Base-by-base conservation (phyloP, 2,888 invertebrate genomes). In the Electrophaes corylata region DNA sequence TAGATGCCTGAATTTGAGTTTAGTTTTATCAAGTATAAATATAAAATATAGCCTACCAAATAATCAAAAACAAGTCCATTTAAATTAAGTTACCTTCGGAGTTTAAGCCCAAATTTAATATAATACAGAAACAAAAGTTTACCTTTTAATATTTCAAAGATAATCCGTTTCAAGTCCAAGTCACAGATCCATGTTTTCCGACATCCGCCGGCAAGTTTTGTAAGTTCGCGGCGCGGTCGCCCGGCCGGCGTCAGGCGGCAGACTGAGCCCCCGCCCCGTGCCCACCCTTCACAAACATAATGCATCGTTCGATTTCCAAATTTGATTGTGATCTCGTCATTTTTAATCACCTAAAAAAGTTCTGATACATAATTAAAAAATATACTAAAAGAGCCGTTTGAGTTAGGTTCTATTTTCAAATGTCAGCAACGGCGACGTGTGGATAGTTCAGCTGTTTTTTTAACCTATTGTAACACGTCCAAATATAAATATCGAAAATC, bases 171-270 rank as follows among this genome's bases (percentile, higher is more conserved):
- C 46, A 39, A 70, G 70, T 46, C 31, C 46, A 39, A 71, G 69
- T 70, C 70, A 75, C 77, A 70, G 61, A 70, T 70, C 60, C 77
- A 76, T 76, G 56, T 66, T 71, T 67, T 37, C 57, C 65, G 60
- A 57, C 12, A 29, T 33, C 26, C 14, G 49, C 50, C 56, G 50
- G 55, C 26, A 64, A 73, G 66, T 61, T 58, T 62, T 66, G 65
- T 59, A 61, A 50, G 57, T 66, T 50, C 59, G 65, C 62, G 66
- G 67, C 70, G 72, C 67, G 73, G 72, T 71, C 79, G 78, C 81
- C 84, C 81, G 76, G 77, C 80, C 84, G 81, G 79, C 80, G 87
- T 79, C 79, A 71, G 75, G 81, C 83, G 84, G 81, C 81, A 76
- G 83, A 90, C 90, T 89, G 74, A 72, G 78, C 78, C 74, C 73